phyloP scores from a whole-genome alignment of 2,797 vertebrate genomes.

The Tolypeutes matacus region DNA sequence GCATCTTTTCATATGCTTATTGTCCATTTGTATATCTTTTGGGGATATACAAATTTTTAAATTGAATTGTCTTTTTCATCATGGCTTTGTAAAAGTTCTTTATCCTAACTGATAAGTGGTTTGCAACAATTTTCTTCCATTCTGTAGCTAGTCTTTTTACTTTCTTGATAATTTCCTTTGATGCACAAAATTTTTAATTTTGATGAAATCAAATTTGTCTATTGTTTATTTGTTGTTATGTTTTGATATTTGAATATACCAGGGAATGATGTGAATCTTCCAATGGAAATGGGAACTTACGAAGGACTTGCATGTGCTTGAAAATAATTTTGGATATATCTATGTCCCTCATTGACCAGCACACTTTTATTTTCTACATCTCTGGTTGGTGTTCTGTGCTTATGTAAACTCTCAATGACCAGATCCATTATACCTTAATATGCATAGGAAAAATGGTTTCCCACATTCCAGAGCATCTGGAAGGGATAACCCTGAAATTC shows the following conservation, averaged over 20 bases:
- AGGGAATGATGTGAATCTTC: not conserved
- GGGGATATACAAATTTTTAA: no score
- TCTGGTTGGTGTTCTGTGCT: not conserved
- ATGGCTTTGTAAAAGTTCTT: no score
- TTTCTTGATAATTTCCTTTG: no score
- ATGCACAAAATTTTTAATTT: no score
- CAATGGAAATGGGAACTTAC: not conserved
- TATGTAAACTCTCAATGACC: not conserved
- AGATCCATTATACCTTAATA: not conserved
- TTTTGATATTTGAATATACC: slow-evolving; percentile 21
- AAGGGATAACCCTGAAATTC: not conserved
- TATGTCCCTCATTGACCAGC: not conserved
- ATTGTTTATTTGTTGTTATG: no score
- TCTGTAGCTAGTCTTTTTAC: no score
- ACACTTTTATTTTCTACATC: not conserved
- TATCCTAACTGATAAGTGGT: no score
- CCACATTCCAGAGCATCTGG: not conserved
- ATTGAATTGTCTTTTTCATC: no score
- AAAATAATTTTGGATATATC: slow-evolving; percentile 27
- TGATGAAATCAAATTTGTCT: no score
- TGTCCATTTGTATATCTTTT: no score
- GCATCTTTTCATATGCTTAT: no score
- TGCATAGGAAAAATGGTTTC: not conserved
- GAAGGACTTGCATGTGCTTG: not conserved
- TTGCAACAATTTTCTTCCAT: no score